Base-by-base conservation (phyloP, 1,140 invertebrate species). In the Orchestia grillus region DNA sequence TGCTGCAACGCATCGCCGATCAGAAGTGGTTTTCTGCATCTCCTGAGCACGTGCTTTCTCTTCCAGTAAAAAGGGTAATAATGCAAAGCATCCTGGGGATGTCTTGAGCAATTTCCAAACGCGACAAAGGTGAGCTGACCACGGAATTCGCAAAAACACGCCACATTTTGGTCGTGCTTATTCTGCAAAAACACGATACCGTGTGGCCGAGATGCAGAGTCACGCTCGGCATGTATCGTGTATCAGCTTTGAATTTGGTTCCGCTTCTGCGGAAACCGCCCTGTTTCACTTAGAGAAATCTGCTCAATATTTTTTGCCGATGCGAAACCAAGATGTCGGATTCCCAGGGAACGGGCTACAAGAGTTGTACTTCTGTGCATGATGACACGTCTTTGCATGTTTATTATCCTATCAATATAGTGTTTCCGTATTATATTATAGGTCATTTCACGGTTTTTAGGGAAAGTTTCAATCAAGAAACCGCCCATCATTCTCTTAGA, bases 41-140 rank as follows among this genome's bases (percentile, higher is more conserved):
- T 43, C 41, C 15, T 94, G 92, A 23, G 44, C 92, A 47, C 92
- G 92, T 94, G 92, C 92, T 94, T 94, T 94, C 92, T 94, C 41
- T 40, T 45, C 43, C 43, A 94, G 92, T 94, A 94, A 94, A 94
- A 94, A 94, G 92, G 92, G 43, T 94, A 44, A 94, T 94, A 47
- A 94, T 94, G 43, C 40, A 4, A 40, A 94, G 43, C 88, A 90
- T 90, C 62, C 62, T 77, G 36, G 62, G 62, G 62, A 77, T 77
- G 62, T 77, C 28, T 77, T 15, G 28, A 77, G 62, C 62, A 77
- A 77, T 77, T 77, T 36, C 62, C 62, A 15, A 77, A 36, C 62
- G 62, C 28, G 11, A 28, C 62, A 77, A 36, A 28, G 62, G 62
- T 77, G 62, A 77, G 28, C 62, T 77, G 62, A 28, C 62, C 62